phyloP scores from a whole-genome alignment of 2,888 invertebrate genomes.

The Drosophila aldrichi region DNA sequence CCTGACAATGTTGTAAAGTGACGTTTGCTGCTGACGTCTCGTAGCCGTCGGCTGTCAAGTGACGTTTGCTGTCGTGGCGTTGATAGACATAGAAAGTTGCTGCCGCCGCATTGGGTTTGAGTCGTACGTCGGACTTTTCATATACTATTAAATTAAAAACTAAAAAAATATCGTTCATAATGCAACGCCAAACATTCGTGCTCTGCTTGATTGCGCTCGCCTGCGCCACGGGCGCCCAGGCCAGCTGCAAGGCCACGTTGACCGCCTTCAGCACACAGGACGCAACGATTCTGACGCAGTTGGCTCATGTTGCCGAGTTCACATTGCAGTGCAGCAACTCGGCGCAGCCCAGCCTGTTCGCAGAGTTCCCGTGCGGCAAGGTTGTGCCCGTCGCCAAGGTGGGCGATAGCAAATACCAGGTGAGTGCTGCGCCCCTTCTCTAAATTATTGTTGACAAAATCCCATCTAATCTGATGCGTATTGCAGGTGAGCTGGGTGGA shows the following conservation, averaged over 20 bases:
- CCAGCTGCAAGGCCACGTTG: constrained; percentile 89
- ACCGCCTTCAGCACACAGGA: constrained; percentile 96
- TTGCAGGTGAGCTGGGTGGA: constrained; percentile 96
- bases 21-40: constrained; percentile 47
- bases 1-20: constrained; percentile 19
- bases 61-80: constrained; percentile 76
- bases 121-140: background rate
- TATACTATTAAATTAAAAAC: constrained; percentile 5
- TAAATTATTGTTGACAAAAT: background rate
- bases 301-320: constrained; percentile 97
- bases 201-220: constrained; percentile 64
- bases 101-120: constrained; percentile 17
- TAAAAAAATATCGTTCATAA: constrained; percentile 31
- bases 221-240: constrained; percentile 65
- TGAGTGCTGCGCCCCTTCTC: constrained; percentile 84
- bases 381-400: constrained; percentile 93
- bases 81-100: constrained; percentile 61
- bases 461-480: background rate
- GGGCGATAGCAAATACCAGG: constrained; percentile 93
- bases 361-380: constrained; percentile 93
- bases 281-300: constrained; percentile 94
- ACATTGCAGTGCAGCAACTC: constrained; percentile 91
- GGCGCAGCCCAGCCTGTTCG: constrained; percentile 92
- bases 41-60: constrained; percentile 55
- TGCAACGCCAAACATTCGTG: constrained; percentile 72